phyloP scores from a whole-genome alignment of 2,888 invertebrate species.

The Lochmaea crataegi region DNA sequence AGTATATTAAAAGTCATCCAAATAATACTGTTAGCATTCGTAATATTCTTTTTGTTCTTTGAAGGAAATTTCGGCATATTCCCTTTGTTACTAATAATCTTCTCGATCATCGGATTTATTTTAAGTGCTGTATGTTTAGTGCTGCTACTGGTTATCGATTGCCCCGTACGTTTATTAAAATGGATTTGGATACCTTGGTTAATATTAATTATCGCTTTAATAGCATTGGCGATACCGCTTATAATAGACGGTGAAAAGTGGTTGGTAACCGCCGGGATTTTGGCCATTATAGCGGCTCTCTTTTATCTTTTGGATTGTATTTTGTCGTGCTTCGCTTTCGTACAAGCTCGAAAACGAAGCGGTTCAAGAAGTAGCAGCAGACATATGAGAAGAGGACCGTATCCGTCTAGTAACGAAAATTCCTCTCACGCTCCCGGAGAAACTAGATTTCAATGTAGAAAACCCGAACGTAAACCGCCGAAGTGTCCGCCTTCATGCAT shows the following conservation, averaged over 20 bases:
- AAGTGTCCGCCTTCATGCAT: conserved; percentile 3
- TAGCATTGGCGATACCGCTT: not conserved
- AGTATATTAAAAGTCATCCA: conserved; percentile 1
- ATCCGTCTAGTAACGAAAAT: not conserved
- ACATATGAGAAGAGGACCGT: not conserved
- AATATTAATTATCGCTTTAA: not conserved
- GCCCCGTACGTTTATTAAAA: conserved; percentile 2
- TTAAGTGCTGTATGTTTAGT: not conserved
- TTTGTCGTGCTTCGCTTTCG: not conserved
- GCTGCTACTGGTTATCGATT: not conserved
- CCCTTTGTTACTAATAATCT: not conserved
- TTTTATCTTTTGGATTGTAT: conserved; percentile 9
- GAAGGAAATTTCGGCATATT: not conserved
- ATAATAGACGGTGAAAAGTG: not conserved
- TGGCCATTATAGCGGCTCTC: not conserved
- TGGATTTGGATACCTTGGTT: conserved; percentile 11
- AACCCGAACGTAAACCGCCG: not conserved
- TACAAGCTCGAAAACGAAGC: not conserved
- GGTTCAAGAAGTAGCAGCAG: not conserved
- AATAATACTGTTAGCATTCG: not conserved
- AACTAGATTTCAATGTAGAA: not conserved
- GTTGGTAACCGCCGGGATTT: not conserved
- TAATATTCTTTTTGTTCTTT: not conserved
- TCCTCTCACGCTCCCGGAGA: not conserved
- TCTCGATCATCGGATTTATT: not conserved